phyloP scores from a whole-genome alignment of 53 echinoderm and acorn worm species.

The Paelopatides confundens region DNA sequence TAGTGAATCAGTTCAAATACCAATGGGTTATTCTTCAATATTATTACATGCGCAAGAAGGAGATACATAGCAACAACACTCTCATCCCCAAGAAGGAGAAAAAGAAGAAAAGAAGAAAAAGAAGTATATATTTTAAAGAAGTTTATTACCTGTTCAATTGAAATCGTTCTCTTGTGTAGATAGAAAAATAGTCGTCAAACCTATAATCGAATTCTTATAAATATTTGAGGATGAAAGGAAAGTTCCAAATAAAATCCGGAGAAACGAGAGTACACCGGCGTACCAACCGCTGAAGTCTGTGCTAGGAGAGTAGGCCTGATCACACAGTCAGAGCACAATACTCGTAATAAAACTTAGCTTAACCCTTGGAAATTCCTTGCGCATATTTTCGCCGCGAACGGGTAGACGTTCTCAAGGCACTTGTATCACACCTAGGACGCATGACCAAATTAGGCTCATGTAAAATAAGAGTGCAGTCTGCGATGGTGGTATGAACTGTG shows the following conservation, averaged over 20 bases:
- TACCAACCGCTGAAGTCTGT: conserved; percentile 31
- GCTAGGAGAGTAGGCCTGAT: conserved; percentile 1
- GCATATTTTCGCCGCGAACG: conserved; percentile 54
- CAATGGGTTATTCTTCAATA: too few species aligned
- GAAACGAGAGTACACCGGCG: conserved; percentile 38
- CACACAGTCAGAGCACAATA: conserved; percentile 19
- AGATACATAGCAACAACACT: too few species aligned
- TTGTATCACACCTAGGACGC: conserved; percentile 16
- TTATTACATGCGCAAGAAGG: too few species aligned
- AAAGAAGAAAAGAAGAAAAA: too few species aligned
- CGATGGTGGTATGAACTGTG: conserved; percentile 6
- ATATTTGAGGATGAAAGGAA: conserved; percentile 30
- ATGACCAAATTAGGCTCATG: conserved; percentile 51
- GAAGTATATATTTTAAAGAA: too few species aligned
- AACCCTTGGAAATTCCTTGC: conserved; percentile 39
- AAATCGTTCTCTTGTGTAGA: neutral
- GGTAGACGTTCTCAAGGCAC: conserved; percentile 11
- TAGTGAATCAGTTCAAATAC: too few species aligned
- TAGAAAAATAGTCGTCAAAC: neutral
- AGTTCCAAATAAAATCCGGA: conserved; percentile 40
- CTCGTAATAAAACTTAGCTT: too few species aligned
- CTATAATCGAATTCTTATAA: neutral
- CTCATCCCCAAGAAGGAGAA: too few species aligned
- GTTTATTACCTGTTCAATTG: neutral
- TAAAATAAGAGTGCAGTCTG: conserved; percentile 13